Evolutionary conservation across 92 coral and sea anemone genomes (phyloP), one percentile per base, ranked within the genome.

Genomic region (Muricea muricata): DNA sequence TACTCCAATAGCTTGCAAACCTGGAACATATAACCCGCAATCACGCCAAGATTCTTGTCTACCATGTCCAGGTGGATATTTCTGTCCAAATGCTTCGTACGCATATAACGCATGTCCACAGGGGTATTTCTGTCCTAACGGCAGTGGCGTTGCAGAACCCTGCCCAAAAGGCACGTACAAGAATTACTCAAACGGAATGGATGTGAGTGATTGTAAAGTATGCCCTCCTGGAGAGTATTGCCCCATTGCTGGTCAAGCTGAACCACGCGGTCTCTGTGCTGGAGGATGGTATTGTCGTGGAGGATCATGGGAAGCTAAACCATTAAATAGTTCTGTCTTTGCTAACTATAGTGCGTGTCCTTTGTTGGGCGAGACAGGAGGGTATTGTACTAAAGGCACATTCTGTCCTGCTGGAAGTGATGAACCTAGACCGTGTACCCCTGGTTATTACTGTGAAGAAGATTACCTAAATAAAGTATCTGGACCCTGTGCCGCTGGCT

Each of bases 241-340:
- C 70, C 94, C 93, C 24, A 69, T 78, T 24, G 90, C 88, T 75
- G 99, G 94, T 25, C 80, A 88, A 93, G 86, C 91, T 23, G 55
- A 80, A 14, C 99, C 99, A 2, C 84, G 87, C 57, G 99, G 99
- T 6, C 72, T 81, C 42, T 97, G 99, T 83, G 93, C 94, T 23
- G 92, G 91, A 24, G 99, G 99, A 23, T 94, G 97, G 97, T 97
- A 80, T 84, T 97, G 99, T 65, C 92, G 89, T 68, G 99, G 99
- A 56, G 99, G 99, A 32, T 97, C 99, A 25, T 97, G 99, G 99
- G 97, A 97, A 83, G 87, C 74, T 48, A 65, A 80, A 80, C 99
- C 99, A 3, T 87, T 97, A 11, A 92, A 94, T 83, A 76, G 78
- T 20, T 85, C 67, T 10, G 93, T 93, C 31, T 93, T 97, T 47